Base-by-base conservation (phyloP, 37 sponge, comb jelly and placozoan genomes). In the Spongia lamella region DNA sequence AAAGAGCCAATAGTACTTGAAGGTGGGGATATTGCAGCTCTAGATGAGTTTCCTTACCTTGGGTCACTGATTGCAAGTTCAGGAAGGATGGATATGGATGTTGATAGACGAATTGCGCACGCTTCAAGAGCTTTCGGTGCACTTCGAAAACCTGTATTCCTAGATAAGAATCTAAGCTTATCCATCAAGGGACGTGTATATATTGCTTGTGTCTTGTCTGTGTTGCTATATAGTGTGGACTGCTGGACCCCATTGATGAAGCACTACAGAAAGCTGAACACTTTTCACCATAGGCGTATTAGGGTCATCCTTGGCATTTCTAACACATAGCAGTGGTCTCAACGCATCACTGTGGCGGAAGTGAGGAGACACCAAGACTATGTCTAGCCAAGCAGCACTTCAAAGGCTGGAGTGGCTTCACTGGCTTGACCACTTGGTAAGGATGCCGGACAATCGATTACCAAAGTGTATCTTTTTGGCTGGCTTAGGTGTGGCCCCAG, bases 361-460 rank as follows among this genome's bases (percentile, higher is more conserved):
- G 47, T 43, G 47, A 43, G 9, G 47, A 43, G 9, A 43, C n/a
- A n/a, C n/a, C n/a, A n/a, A n/a, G n/a, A n/a, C n/a, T n/a, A n/a
- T n/a, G n/a, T n/a, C n/a, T n/a, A n/a, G n/a, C n/a, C n/a, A n/a
- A n/a, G n/a, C n/a, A n/a, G n/a, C n/a, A n/a, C n/a, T n/a, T n/a
- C n/a, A n/a, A n/a, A n/a, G n/a, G n/a, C n/a, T n/a, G n/a, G n/a
- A n/a, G n/a, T n/a, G 72, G 25, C 37, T 71, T 33, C 38, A 71
- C 33, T 71, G 72, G 72, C 72, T 71, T 53, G 72, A 57, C 2
- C 72, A 71, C 56, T 4, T 71, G 2, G 56, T 7, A 2, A 53
- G 72, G 35, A 71, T 71, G 72, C 72, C n/a, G n/a, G n/a, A n/a
- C n/a, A n/a, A 71, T 57, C 31, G 72, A 32, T 1, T 71, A 2